Evolutionary conservation across 2,888 invertebrate genomes (phyloP).

Genomic region (Drosophila tanythrix): DNA sequence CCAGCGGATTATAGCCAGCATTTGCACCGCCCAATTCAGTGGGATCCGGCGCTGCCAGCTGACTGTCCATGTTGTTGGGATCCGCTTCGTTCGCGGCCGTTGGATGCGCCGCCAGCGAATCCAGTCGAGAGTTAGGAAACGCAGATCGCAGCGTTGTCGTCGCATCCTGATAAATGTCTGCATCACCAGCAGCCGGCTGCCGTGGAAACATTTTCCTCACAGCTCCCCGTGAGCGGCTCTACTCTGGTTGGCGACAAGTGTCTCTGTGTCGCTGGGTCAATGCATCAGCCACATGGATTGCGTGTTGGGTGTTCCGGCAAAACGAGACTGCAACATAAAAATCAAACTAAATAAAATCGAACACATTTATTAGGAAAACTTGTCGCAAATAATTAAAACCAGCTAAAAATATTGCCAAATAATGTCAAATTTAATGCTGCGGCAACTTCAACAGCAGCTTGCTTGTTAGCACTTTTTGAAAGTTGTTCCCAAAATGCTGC

Average conservation of each 20-base stretch:
- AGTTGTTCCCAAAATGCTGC: slow-evolving; percentile 49
- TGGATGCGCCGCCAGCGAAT: slow-evolving; percentile 73
- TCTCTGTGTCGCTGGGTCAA: slow-evolving; percentile 37
- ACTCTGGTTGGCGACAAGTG: slow-evolving; percentile 76
- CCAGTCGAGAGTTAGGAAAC: slow-evolving; percentile 83
- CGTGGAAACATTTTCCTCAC: slow-evolving; percentile 82
- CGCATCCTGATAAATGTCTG: slow-evolving; percentile 77
- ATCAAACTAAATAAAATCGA: slow-evolving; percentile 20
- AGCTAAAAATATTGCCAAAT: slow-evolving; percentile 61
- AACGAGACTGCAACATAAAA: slow-evolving; percentile 32
- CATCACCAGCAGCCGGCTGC: slow-evolving; percentile 77
- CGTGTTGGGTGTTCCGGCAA: slow-evolving; percentile 56
- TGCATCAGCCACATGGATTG: slow-evolving; percentile 59
- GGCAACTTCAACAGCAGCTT: slow-evolving; percentile 36
- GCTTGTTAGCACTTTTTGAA: slow-evolving; percentile 69
- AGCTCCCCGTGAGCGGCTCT: slow-evolving; percentile 21
- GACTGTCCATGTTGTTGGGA: slow-evolving; percentile 56
- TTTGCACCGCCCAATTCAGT: slow-evolving; percentile 33
- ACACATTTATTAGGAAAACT: slow-evolving; percentile 49
- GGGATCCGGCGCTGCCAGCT: slow-evolving; percentile 71
- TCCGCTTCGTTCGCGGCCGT: slow-evolving; percentile 40
- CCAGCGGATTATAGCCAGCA: slow-evolving; percentile 71
- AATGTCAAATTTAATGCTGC: slow-evolving; percentile 58
- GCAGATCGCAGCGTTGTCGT: slow-evolving; percentile 83
- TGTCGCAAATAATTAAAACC: slow-evolving; percentile 59